Evolutionary conservation across 2,113 vertebrate genomes (phyloP), one percentile per base, ranked within the genome.

Genomic region (Amia ocellicauda): DNA sequence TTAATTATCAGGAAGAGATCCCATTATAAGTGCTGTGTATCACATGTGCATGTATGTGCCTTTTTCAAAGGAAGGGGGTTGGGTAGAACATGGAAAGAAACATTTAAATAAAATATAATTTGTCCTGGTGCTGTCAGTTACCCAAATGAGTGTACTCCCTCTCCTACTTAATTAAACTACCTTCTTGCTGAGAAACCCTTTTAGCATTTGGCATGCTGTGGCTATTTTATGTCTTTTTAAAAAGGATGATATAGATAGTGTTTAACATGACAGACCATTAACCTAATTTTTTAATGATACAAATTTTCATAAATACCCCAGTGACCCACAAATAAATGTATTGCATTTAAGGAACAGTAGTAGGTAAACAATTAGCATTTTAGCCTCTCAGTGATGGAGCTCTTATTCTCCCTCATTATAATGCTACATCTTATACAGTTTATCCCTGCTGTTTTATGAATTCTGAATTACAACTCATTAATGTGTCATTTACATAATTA

Each of bases 401-500:
- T 71, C 75, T 78, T 74, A 69, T 71, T 82, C 78, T 69, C 72
- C 63, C 70, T 79, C 80, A 83, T 86, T 85, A 87, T 79, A 72
- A 77, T 70, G 64, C 72, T 47, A 80, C 77, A 77, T 86, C 82
- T 85, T 89, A 78, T 76, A 79, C 76, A 78, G 75, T 82, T 89
- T 87, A 80, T 83, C 81, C 88, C 84, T 11, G 84, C 86, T 89
- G 86, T 86, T 89, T 87, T 86, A 88, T 86, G 84, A 88, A 86
- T 89, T 88, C 80, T 76, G 80, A 85, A 89, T 89, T 89, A 86
- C 80, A 86, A 80, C 86, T 88, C 84, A 87, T 90, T 90, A 89
- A 90, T 84, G 83, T 81, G 80, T 83, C 79, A 85, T 89, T 87
- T 89, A 82, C 88, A 88, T 90, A 89, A 90, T 90, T 89, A 89